Percentiles rank a stretch among this genome's conserved stretches.
These are phyloP conservation scores for Gymnoscopelus braueri DNA, from an alignment of 2,797 vertebrate genomes.

Conservation along the genomic window DNA sequence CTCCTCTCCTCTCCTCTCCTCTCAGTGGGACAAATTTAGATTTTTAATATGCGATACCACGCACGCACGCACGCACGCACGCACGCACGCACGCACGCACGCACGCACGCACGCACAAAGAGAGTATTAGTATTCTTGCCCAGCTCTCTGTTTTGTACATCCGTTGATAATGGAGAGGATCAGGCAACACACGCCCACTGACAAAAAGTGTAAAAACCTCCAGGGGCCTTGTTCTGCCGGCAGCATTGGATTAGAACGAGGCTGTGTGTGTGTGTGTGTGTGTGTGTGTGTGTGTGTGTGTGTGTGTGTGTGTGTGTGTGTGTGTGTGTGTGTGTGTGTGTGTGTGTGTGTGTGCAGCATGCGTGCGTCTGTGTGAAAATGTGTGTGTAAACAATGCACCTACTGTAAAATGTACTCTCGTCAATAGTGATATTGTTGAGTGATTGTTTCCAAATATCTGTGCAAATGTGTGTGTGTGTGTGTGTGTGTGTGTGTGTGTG, in stretches of 20 bases:
- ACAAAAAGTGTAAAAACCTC: constrained; percentile 28
- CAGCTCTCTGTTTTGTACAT: constrained; percentile 31
- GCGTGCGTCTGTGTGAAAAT: background rate
- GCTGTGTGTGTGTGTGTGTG: constrained; percentile 30
- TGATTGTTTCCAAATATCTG: background rate
- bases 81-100: constrained; percentile 5
- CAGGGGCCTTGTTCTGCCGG: constrained; percentile 21
- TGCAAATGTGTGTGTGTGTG: background rate
- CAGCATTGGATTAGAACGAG: constrained; percentile 8
- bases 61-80: background rate
- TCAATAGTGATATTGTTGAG: no score
- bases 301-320: constrained; percentile 8
- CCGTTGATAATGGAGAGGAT: constrained; percentile 41
- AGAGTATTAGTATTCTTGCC: constrained; percentile 16
- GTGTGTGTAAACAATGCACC: constrained; percentile 1
- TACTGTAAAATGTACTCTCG: no score
- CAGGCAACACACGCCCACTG: constrained; percentile 44
- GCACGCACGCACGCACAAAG: constrained; percentile 18
- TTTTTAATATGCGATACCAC: background rate
- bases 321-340: constrained; percentile 6
- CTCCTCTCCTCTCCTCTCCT: background rate
- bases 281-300: constrained; percentile 18
- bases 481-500: background rate
- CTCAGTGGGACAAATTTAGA: background rate
- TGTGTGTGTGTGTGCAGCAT: background rate